Evolutionary conservation across 2,113 vertebrate species (phyloP), one percentile per base, ranked within the genome.

Genomic region (Panurus biarmicus): DNA sequence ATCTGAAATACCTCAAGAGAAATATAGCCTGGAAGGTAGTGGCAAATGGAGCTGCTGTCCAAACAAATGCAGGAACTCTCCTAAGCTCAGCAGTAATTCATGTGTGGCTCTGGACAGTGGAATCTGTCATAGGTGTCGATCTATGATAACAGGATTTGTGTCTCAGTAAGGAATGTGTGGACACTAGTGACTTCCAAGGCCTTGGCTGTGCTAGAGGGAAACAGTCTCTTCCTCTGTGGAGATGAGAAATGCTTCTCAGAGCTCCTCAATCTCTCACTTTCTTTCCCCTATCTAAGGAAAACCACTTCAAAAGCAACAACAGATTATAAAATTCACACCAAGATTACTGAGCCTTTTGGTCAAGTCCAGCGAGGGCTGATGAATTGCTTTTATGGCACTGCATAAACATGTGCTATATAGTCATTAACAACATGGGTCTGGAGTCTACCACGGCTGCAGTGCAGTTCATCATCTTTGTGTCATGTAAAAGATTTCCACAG

Each of bases 401-500:
- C 77, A 79, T 96, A 89, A 95, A 76, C 54, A 91, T 69, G 87
- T 91, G 57, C 85, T 85, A 0, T 81, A 28, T 31, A 89, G 80
- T 95, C 81, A 89, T 91, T 95, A 96, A 91, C 81, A 93, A 78
- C 56, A 72, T 9, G 29, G 62, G 47, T 67, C 73, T 87, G 87
- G 50, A 82, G 84, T 75, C 71, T 94, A 53, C 70, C 86, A 81
- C 77, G 82, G 87, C 78, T 85, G 62, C 70, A 82, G 19, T 75
- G 35, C 81, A 48, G 57, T 82, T 94, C 61, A 89, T 95, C 84
- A 81, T 89, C 73, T 84, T 84, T 71, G 51, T 89, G 51, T 70
- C 92, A 93, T 21, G 18, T 33, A 22, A 45, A 93, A 94, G 82
- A 72, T 83, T 96, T 76, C 71, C 42, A 62, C 35, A 88, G 75